Percentiles rank a stretch among this genome's conserved stretches.
Conservation (phyloP, 2,888 invertebrate genomes). For the Matsumyia berberina region DNA sequence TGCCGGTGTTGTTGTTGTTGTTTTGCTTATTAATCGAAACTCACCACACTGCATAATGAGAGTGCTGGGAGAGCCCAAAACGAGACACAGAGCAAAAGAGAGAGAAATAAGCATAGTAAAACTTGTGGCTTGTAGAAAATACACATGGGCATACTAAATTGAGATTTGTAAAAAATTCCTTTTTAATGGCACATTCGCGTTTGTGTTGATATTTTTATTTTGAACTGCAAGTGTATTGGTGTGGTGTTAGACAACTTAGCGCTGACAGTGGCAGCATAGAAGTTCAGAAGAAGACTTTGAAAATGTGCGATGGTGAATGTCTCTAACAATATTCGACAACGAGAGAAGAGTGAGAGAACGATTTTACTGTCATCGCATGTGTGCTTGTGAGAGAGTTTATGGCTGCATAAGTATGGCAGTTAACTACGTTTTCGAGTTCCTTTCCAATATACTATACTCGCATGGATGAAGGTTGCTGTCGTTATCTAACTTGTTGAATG, state of each 20-base stretch:
- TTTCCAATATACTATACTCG: constrained; percentile 8
- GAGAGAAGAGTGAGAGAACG: constrained; percentile 3
- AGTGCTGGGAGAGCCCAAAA: neutral
- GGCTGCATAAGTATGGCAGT: constrained; percentile 37
- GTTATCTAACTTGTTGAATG: constrained; percentile 49
- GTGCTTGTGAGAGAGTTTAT: constrained; percentile 22
- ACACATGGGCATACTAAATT: constrained; percentile 72
- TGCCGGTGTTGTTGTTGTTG: constrained; percentile 72
- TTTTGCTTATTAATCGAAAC: constrained; percentile 37
- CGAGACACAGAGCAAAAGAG: constrained; percentile 4
- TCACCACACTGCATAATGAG: constrained; percentile 70
- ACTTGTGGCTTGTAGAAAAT: constrained; percentile 55
- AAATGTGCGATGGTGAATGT: constrained; percentile 56
- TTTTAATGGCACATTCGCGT: constrained; percentile 71
- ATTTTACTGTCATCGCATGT: neutral
- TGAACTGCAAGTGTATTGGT: constrained; percentile 34
- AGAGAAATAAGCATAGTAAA: constrained; percentile 42
- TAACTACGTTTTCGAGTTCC: constrained; percentile 32
- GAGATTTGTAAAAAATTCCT: constrained; percentile 75
- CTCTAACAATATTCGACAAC: constrained; percentile 8
- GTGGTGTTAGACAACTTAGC: constrained; percentile 48
- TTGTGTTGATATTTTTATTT: constrained; percentile 33
- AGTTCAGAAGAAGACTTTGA: constrained; percentile 16
- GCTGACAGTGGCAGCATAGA: constrained; percentile 16
- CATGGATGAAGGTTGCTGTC: constrained; percentile 30